phyloP scores from a whole-genome alignment of 2,797 vertebrate species.

The Melanotaenia nigrans region DNA sequence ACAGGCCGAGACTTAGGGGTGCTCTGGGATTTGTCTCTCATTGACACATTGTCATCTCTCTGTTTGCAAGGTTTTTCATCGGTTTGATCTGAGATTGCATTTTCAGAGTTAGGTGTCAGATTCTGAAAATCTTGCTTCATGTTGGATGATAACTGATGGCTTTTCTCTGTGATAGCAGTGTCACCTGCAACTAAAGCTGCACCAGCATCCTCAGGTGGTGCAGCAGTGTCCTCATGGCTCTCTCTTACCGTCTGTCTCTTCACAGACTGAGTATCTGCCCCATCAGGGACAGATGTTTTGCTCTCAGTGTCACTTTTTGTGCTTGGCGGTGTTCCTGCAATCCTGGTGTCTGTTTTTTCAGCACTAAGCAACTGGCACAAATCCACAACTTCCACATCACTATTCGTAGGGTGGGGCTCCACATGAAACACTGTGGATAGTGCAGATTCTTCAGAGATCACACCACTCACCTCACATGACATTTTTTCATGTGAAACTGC shows the following conservation, averaged over 20 bases:
- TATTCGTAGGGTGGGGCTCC: slow-evolving; percentile 33
- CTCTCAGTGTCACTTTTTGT: slow-evolving; percentile 23
- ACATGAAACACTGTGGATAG: slow-evolving; percentile 36
- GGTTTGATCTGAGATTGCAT: slow-evolving; percentile 25
- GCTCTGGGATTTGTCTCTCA: slow-evolving; percentile 57
- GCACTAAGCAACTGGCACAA: slow-evolving; percentile 13
- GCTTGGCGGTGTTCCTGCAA: slow-evolving; percentile 16
- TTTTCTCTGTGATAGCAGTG: slow-evolving; percentile 34
- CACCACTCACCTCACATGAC: slow-evolving; percentile 42
- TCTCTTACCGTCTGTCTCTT: slow-evolving; percentile 35
- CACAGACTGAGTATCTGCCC: slow-evolving; percentile 19
- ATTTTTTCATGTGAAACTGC: slow-evolving; percentile 49
- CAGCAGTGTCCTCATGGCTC: slow-evolving; percentile 19
- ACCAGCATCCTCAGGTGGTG: slow-evolving; percentile 26
- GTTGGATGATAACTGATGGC: slow-evolving; percentile 25
- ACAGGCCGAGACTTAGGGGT: slow-evolving; percentile 74
- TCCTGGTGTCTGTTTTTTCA: slow-evolving; percentile 24
- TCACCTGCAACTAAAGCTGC: slow-evolving; percentile 14
- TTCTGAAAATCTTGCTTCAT: slow-evolving; percentile 39
- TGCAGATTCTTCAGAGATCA: slow-evolving; percentile 55
- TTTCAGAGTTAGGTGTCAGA: slow-evolving; percentile 29
- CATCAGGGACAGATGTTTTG: slow-evolving; percentile 28
- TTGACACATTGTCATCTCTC: slow-evolving; percentile 33
- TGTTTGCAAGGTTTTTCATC: slow-evolving; percentile 39
- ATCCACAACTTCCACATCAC: slow-evolving; percentile 28